Percentiles rank a stretch among this genome's conserved stretches.
phyloP scores from a whole-genome alignment of 2,888 invertebrate genomes.

The Standfussiana lucernea region DNA sequence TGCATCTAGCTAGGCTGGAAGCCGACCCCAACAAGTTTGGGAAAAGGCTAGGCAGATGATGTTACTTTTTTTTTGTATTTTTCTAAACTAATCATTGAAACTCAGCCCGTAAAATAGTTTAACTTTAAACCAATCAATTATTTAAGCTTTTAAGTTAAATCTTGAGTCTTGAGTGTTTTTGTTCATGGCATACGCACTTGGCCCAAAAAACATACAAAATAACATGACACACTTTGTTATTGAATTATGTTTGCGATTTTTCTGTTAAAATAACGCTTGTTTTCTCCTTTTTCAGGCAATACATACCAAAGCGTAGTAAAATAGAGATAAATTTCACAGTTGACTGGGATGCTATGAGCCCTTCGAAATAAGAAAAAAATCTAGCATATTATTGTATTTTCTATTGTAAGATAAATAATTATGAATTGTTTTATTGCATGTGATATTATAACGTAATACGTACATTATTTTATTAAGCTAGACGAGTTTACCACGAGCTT shows the following conservation, averaged over 20 bases:
- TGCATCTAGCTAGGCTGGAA: too few relatives aligned
- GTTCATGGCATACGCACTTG: not conserved
- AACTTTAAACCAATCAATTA: too few relatives aligned
- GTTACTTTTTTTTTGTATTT: too few relatives aligned
- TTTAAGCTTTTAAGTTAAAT: too few relatives aligned
- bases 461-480: slow-evolving; percentile 35
- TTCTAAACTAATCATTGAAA: too few relatives aligned
- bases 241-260: not conserved
- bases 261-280: not conserved
- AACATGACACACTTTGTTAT: not conserved
- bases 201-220: too few relatives aligned
- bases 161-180: not conserved
- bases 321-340: slow-evolving; percentile 93
- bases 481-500: slow-evolving; percentile 41
- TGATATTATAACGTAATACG: slow-evolving; percentile 37
- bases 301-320: slow-evolving; percentile 90
- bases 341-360: slow-evolving; percentile 86
- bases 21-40: too few relatives aligned
- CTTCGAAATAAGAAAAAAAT: slow-evolving; percentile 39
- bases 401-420: slow-evolving; percentile 9
- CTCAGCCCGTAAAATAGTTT: too few relatives aligned
- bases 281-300: slow-evolving; percentile 89
- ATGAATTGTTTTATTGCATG: slow-evolving; percentile 35
- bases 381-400: not conserved
- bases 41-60: too few relatives aligned